Evolutionary conservation across 2,888 invertebrate species (phyloP).

Genomic region (Stramonita haemastoma): DNA sequence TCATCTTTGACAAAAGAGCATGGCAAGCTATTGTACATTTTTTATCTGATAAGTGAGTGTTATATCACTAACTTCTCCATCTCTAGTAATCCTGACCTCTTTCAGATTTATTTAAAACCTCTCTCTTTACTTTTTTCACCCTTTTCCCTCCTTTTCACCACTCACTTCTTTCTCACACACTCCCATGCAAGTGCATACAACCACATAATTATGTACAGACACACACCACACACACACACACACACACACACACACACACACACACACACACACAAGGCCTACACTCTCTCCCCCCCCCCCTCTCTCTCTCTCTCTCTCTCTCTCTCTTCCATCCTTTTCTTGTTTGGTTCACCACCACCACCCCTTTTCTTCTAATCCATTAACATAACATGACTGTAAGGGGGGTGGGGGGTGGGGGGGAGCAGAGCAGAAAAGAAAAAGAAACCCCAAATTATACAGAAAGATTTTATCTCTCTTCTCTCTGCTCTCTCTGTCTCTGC

Average conservation of each 20-base stretch:
- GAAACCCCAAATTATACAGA: too few relatives aligned
- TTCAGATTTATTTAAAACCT: too few relatives aligned
- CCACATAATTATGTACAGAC: neutral
- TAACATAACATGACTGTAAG: too few relatives aligned
- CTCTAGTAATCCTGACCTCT: too few relatives aligned
- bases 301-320: neutral
- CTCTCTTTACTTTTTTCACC: neutral
- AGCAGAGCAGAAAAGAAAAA: too few relatives aligned
- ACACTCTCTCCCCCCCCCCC: too few relatives aligned
- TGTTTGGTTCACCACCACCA: neutral
- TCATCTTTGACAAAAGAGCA: too few relatives aligned
- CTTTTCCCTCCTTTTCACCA: neutral
- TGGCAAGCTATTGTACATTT: too few relatives aligned
- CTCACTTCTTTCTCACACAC: neutral
- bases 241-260: neutral
- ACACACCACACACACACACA: neutral
- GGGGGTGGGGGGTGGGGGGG: too few relatives aligned
- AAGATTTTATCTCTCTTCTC: neutral
- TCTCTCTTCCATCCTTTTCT: neutral
- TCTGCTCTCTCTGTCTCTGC: neutral
- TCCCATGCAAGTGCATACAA: neutral
- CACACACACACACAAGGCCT: too few relatives aligned
- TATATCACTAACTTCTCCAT: too few relatives aligned
- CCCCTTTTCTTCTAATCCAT: neutral
- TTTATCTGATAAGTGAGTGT: too few relatives aligned